Evolutionary conservation across 1,140 invertebrate genomes (phyloP).

Genomic region (Chlorops oryzae): DNA sequence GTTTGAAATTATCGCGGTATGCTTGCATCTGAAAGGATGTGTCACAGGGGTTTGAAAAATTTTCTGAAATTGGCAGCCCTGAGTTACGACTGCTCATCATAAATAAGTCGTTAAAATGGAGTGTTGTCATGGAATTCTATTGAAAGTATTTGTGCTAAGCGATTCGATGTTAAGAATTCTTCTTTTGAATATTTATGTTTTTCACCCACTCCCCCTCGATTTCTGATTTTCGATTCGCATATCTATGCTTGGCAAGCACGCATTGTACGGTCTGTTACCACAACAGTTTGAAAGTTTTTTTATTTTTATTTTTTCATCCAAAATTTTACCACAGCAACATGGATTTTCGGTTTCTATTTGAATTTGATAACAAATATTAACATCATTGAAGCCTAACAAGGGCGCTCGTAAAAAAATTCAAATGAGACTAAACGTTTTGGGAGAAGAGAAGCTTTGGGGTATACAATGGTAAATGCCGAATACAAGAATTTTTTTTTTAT

Average conservation of each 20-base stretch:
- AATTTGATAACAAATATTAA: too few relatives aligned
- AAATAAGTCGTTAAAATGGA: neutral
- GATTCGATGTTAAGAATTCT: neutral
- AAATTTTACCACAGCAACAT: too few relatives aligned
- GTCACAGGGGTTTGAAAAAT: too few relatives aligned
- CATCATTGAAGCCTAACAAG: too few relatives aligned
- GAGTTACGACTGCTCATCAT: neutral
- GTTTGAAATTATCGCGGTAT: slow-evolving; percentile 46
- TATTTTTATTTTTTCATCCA: too few relatives aligned
- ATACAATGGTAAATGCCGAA: too few relatives aligned
- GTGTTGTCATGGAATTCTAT: neutral
- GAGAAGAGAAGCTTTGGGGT: too few relatives aligned
- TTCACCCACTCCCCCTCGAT: neutral
- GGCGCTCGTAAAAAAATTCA: too few relatives aligned
- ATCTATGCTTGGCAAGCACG: slow-evolving; percentile 21
- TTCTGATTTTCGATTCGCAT: slow-evolving; percentile 11
- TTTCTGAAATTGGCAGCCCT: neutral
- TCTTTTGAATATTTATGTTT: slow-evolving; percentile 2
- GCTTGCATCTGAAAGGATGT: slow-evolving; percentile 33
- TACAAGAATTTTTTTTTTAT: too few relatives aligned
- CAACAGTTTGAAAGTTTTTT: too few relatives aligned
- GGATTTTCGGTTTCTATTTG: too few relatives aligned
- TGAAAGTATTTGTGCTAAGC: slow-evolving; percentile 1
- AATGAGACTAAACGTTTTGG: too few relatives aligned
- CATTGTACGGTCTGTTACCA: slow-evolving; percentile 47